Base-by-base conservation (phyloP, 2,888 invertebrate genomes). In the Andrena bucephala region DNA sequence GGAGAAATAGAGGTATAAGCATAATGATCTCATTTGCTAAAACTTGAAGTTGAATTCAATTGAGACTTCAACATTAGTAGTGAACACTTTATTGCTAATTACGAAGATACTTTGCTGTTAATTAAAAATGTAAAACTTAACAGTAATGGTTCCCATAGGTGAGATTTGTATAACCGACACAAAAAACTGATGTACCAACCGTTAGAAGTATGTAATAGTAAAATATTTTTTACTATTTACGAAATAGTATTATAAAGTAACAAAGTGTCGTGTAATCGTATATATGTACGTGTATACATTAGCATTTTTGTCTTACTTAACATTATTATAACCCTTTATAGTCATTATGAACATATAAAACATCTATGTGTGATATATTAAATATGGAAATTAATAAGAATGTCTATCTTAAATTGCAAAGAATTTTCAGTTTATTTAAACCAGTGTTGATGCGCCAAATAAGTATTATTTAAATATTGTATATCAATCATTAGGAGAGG, bases 371-470 rank as follows among this genome's bases (percentile, higher is more conserved):
- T 66, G 81, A 81, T 80, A 42, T 65, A 66, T 48, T 7, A 29
- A 68, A 68, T 59, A 29, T 24, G 50, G 10, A 57, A 54, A 16
- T 33, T 24, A 27, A 42, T 29, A 27, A n/a, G 20, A 16, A 16
- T n/a, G 52, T 69, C 54, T 36, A n/a, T n/a, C 16, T 50, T 36
- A 13, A 29, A 59, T 48, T 71, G 10, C 3, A 20, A 2, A 20
- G 4, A 10, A 7, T 29, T 48, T 52, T 66, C 60, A n/a, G 76
- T 5, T 42, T 62, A 62, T 36, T 62, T 4, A 27, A 69, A 69
- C 60, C 57, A 72, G 68, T 75, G 74, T 72, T 63, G 69, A 71
- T 5, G 65, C 71, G 72, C 72, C 82, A 77, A 82, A 77, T 77
- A 31, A 24, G 66, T 57, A 50, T 48, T 36, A 13, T 60, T 76